A percentile compares a stretch with the other conserved stretches of the same genome.
phyloP scores from a whole-genome alignment of 2,797 vertebrate species.

The Onychomys arenicola region DNA sequence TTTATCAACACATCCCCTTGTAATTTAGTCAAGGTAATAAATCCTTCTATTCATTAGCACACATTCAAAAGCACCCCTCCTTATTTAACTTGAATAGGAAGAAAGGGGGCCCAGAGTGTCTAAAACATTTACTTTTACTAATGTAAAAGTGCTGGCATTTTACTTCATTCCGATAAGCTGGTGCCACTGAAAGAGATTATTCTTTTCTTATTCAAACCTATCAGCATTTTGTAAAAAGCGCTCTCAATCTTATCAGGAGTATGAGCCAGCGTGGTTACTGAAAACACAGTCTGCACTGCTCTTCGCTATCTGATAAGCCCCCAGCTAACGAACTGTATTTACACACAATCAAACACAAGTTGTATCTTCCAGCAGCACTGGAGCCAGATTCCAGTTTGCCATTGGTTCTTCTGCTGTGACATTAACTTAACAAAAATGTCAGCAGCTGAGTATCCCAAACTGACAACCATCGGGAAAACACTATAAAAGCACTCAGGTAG shows the following conservation, averaged over 20 bases:
- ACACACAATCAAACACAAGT: conserved; percentile 88
- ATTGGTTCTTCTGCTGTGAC: conserved; percentile 74
- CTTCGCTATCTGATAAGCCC: conserved; percentile 90
- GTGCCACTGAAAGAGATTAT: conserved; percentile 91
- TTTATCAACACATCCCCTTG: conserved; percentile 87
- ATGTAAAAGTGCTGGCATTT: conserved; percentile 91
- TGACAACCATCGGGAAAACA: conserved; percentile 80
- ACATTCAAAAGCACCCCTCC: conserved; percentile 83
- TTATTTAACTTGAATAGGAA: conserved; percentile 87
- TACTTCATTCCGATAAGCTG: conserved; percentile 89
- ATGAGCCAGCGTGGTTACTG: conserved; percentile 89
- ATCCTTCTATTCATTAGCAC: conserved; percentile 86
- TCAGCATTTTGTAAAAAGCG: conserved; percentile 90
- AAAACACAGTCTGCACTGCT: conserved; percentile 90
- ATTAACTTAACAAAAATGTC: conserved; percentile 80
- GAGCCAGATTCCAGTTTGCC: conserved; percentile 77
- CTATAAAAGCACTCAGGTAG: conserved; percentile 69
- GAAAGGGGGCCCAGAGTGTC: conserved; percentile 85
- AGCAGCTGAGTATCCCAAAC: conserved; percentile 68
- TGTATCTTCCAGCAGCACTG: conserved; percentile 79
- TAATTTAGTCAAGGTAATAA: conserved; percentile 88
- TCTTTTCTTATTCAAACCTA: conserved; percentile 92
- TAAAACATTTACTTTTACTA: conserved; percentile 92
- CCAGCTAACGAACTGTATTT: conserved; percentile 90
- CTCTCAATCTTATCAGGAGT: conserved; percentile 91